Evolutionary conservation across 2,797 vertebrate species (phyloP).

Genomic region (Anabas testudineus): DNA sequence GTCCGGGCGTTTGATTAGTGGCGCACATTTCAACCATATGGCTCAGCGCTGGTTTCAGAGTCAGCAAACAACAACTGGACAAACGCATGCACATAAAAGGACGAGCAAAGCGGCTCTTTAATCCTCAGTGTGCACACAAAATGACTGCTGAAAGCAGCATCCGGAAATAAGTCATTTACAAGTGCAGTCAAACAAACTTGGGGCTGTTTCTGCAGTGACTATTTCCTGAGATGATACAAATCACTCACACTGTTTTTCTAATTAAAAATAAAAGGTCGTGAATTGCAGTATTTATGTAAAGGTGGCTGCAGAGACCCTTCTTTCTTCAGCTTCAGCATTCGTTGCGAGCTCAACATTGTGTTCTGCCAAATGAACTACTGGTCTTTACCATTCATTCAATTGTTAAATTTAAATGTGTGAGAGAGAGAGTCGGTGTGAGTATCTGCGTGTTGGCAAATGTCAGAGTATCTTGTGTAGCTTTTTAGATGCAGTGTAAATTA

Average conservation of each 20-base stretch:
- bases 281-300: constrained; percentile 29
- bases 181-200: constrained; percentile 35
- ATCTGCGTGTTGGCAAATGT: constrained; percentile 14
- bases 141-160: constrained; percentile 35
- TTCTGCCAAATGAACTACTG: constrained; percentile 22
- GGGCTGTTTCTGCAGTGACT: constrained; percentile 9
- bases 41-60: background rate
- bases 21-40: background rate
- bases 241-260: constrained; percentile 17
- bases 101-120: background rate
- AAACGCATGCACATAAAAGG: background rate
- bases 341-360: constrained; percentile 12
- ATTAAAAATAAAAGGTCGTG: constrained; percentile 46
- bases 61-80: constrained; percentile 6
- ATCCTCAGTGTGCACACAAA: constrained; percentile 6
- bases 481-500: constrained; percentile 9
- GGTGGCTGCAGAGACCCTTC: constrained; percentile 28
- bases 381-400: constrained; percentile 27
- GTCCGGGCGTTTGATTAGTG: too few relatives aligned
- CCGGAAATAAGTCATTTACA: constrained; percentile 36
- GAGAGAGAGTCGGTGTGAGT: background rate
- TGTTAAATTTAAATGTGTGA: background rate
- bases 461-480: constrained; percentile 17
- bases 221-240: constrained; percentile 34
- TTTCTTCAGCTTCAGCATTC: constrained; percentile 21